Conservation (phyloP, 2,797 vertebrate genomes). For the Cuniculus paca region DNA sequence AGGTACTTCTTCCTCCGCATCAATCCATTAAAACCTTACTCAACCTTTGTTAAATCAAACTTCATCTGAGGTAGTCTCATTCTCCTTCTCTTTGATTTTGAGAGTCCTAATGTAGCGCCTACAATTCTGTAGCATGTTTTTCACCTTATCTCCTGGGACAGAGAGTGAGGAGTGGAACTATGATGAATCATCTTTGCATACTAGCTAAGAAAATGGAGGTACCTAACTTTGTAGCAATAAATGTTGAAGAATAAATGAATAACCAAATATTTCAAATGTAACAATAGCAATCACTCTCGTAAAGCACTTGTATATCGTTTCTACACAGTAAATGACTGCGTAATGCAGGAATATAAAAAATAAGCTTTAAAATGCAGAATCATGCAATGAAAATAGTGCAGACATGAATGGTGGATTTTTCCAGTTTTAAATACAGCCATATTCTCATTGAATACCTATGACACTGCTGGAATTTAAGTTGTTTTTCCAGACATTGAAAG, state of each 20-base stretch:
- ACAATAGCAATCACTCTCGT: background rate
- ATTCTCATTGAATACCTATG: background rate
- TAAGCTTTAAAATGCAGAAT: background rate
- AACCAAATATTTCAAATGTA: background rate
- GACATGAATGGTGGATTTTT: background rate
- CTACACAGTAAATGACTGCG: background rate
- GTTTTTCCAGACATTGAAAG: background rate
- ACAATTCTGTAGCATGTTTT: background rate
- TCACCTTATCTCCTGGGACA: background rate
- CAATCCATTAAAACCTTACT: background rate
- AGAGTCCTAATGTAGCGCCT: background rate
- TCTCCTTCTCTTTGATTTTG: background rate
- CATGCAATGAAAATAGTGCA: background rate
- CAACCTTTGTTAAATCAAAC: background rate
- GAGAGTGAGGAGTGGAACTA: background rate
- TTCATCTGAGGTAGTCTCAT: background rate
- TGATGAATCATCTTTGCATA: background rate
- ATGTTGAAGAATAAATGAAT: conserved; percentile 20
- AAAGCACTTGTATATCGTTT: background rate
- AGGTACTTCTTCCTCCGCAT: background rate
- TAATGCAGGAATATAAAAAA: background rate
- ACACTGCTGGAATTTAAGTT: background rate
- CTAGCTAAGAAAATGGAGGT: background rate
- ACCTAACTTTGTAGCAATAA: conserved; percentile 34
- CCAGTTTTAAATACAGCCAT: background rate